These are phyloP conservation scores for Lutraria lutraria DNA, from an alignment of 2,888 invertebrate genomes.

Conservation along the genomic window DNA sequence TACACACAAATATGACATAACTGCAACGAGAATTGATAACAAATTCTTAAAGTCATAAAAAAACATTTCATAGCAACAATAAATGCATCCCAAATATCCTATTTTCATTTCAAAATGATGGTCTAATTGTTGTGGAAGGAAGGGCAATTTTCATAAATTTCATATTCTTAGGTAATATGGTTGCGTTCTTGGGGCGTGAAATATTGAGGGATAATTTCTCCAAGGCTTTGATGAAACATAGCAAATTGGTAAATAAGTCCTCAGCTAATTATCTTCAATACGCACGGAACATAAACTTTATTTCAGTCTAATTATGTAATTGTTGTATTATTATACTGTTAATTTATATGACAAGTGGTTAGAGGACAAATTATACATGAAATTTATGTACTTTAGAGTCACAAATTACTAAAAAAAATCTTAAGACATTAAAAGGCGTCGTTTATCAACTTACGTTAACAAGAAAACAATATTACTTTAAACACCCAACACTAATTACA, in stretches of 20 bases:
- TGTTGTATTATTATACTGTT: slow-evolving; percentile 37
- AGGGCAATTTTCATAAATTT: slow-evolving; percentile 32
- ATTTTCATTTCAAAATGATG: slow-evolving; percentile 62
- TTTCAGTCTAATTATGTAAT: slow-evolving; percentile 58
- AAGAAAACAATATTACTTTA: not conserved
- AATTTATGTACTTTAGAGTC: not conserved
- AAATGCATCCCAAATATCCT: not conserved
- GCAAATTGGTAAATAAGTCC: slow-evolving; percentile 60
- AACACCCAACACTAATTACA: not conserved
- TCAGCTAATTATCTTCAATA: slow-evolving; percentile 63
- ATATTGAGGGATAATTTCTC: slow-evolving; percentile 61
- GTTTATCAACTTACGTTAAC: not conserved
- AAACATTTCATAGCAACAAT: slow-evolving; percentile 15
- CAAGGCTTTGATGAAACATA: slow-evolving; percentile 64
- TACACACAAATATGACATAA: not conserved
- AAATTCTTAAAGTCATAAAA: not conserved
- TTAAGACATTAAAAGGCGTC: not conserved
- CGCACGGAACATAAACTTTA: slow-evolving; percentile 55
- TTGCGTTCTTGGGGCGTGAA: slow-evolving; percentile 50
- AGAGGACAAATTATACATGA: slow-evolving; percentile 7
- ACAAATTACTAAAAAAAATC: not conserved
- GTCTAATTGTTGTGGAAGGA: slow-evolving; percentile 35
- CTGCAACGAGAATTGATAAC: too few species aligned
- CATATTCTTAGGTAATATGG: slow-evolving; percentile 24
- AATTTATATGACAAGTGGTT: slow-evolving; percentile 18